phyloP scores from a whole-genome alignment of 2,797 vertebrate genomes.

The Pangasius krempfi region DNA sequence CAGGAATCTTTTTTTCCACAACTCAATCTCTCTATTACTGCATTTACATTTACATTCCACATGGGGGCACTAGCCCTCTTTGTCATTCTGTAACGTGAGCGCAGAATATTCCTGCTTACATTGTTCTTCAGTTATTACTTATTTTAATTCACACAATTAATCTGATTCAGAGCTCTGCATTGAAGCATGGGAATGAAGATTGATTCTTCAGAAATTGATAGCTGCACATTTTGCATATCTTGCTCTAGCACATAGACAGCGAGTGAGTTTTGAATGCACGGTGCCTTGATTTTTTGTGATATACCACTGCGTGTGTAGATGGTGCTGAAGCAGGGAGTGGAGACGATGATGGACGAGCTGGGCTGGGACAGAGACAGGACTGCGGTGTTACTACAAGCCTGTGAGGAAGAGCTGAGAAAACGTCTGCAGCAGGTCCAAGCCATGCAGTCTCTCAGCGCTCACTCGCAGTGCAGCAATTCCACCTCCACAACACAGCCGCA shows the following conservation, averaged over 20 bases:
- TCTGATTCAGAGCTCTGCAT: not conserved
- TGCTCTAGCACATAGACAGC: not conserved
- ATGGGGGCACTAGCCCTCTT: conserved; percentile 49
- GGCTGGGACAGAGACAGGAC: conserved; percentile 70
- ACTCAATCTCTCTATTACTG: not conserved
- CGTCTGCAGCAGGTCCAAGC: conserved; percentile 73
- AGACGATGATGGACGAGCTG: conserved; percentile 68
- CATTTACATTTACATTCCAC: conserved; percentile 44
- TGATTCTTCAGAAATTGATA: not conserved
- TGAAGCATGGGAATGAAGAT: not conserved
- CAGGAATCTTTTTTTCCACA: not conserved
- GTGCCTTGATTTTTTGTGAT: not conserved
- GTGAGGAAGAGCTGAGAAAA: conserved; percentile 68
- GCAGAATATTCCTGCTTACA: not conserved
- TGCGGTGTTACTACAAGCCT: conserved; percentile 68
- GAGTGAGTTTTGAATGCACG: not conserved
- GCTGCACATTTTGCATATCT: not conserved
- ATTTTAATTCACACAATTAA: conserved; percentile 2
- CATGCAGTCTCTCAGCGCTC: conserved; percentile 69
- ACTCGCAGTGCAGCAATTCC: conserved; percentile 51
- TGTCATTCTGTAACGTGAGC: not conserved
- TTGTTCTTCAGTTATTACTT: not conserved
- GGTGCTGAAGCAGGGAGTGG: conserved; percentile 67
- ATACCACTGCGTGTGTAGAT: conserved; percentile 59
- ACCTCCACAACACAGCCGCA: conserved; percentile 32